phyloP scores from a whole-genome alignment of 2,113 vertebrate species.

The Telmatochromis brichardi region DNA sequence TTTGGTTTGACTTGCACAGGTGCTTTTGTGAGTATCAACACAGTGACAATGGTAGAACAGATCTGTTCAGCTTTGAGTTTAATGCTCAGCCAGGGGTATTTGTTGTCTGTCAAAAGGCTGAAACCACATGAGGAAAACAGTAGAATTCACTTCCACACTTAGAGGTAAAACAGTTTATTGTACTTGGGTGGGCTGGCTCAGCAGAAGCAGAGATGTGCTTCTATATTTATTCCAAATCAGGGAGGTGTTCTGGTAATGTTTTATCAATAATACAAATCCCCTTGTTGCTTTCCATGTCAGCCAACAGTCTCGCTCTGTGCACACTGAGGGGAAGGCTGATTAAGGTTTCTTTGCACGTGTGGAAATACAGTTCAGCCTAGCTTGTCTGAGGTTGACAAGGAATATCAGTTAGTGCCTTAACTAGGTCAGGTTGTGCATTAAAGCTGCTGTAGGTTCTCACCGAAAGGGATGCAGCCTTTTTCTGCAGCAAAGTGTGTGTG shows the following conservation, averaged over 20 bases:
- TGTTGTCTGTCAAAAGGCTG: not conserved
- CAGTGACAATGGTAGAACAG: not conserved
- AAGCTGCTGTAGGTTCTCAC: not conserved
- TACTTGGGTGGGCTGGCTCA: not conserved
- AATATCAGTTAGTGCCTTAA: conserved; percentile 52
- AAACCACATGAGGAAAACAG: not conserved
- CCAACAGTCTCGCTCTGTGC: not conserved
- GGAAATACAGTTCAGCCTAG: conserved; percentile 32
- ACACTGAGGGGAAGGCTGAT: not conserved
- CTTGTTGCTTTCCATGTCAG: conserved; percentile 5
- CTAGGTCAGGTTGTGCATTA: conserved; percentile 45
- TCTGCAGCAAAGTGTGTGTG: not conserved
- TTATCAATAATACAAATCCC: conserved; percentile 48
- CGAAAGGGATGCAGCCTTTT: not conserved
- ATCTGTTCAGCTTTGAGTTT: not conserved
- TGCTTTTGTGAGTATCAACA: not conserved
- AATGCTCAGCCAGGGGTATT: not conserved
- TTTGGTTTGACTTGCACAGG: not conserved
- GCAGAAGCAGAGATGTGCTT: not conserved
- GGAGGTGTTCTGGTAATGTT: not conserved
- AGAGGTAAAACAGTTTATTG: not conserved
- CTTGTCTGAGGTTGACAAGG: conserved; percentile 33
- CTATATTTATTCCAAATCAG: not conserved
- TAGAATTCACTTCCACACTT: not conserved
- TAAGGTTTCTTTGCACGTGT: conserved; percentile 17